These are phyloP conservation scores for Gymnopithys bicolor DNA, from an alignment of 2,797 vertebrate species.

Conservation along the genomic window DNA sequence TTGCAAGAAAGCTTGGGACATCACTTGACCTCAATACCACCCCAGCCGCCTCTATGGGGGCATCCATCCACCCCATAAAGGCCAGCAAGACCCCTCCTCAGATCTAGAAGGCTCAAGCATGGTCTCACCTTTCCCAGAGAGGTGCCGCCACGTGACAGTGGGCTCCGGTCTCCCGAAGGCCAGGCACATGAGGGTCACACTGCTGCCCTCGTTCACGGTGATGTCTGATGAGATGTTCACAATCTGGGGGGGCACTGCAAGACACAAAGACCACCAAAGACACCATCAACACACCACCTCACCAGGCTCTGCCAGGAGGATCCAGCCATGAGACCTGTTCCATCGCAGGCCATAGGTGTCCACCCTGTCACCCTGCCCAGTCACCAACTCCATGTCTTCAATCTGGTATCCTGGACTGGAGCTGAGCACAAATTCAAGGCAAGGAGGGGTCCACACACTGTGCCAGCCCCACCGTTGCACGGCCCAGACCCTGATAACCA, in stretches of 20 bases:
- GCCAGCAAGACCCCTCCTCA: fast-evolving
- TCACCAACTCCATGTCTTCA: fast-evolving
- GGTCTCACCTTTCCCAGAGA: conserved; percentile 87
- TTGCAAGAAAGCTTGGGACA: background rate
- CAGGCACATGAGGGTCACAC: conserved; percentile 91
- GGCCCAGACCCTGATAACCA: conserved; percentile 15
- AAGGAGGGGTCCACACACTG: background rate
- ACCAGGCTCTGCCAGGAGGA: fast-evolving
- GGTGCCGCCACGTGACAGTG: conserved; percentile 91
- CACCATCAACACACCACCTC: background rate
- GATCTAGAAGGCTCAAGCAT: fast-evolving
- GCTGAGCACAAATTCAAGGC: fast-evolving
- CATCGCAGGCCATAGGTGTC: fast-evolving
- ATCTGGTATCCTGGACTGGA: fast-evolving
- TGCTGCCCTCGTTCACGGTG: conserved; percentile 95
- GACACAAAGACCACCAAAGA: background rate
- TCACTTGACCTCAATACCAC: fast-evolving
- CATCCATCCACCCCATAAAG: fast-evolving
- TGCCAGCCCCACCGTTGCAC: background rate
- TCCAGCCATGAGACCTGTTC: fast-evolving
- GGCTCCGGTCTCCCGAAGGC: conserved; percentile 94
- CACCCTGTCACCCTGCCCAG: fast-evolving
- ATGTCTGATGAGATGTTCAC: conserved; percentile 93
- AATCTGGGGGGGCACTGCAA: conserved; percentile 92
- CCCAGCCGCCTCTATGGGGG: fast-evolving